Conservation (phyloP, 2,888 invertebrate genomes). For the Drosophila macrothrix region DNA sequence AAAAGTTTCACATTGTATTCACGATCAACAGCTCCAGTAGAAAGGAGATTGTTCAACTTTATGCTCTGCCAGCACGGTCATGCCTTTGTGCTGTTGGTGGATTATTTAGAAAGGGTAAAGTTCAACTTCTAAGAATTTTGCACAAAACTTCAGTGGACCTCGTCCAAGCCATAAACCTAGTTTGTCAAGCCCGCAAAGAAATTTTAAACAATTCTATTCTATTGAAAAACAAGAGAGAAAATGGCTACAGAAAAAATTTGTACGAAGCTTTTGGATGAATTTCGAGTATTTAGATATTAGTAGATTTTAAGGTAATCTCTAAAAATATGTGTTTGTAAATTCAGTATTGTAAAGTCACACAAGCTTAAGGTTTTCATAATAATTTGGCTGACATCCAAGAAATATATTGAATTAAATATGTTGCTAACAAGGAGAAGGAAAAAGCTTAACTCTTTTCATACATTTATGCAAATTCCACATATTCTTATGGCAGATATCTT, state of each 20-base stretch:
- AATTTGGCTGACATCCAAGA: background rate
- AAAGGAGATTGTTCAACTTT: conserved; percentile 26
- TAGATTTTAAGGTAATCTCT: background rate
- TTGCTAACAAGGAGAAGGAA: background rate
- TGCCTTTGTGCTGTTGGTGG: conserved; percentile 11
- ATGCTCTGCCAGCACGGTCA: conserved; percentile 4
- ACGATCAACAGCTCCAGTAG: conserved; percentile 34
- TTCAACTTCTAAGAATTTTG: conserved; percentile 21
- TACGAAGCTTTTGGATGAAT: background rate
- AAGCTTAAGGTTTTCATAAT: background rate
- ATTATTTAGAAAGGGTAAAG: conserved; percentile 21
- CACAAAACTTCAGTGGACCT: conserved; percentile 6
- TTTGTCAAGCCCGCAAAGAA: background rate
- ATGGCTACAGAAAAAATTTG: no score
- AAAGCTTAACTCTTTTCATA: background rate
- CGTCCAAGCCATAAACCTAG: background rate
- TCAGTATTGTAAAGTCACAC: background rate
- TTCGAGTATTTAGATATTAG: background rate
- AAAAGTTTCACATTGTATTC: conserved; percentile 63
- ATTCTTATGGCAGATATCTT: background rate
- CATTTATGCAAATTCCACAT: background rate
- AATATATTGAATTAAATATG: background rate
- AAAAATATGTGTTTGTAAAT: background rate
- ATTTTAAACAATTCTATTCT: background rate
- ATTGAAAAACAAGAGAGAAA: background rate